Conservation (phyloP, 2,113 vertebrate genomes). For the Sturnira hondurensis region DNA sequence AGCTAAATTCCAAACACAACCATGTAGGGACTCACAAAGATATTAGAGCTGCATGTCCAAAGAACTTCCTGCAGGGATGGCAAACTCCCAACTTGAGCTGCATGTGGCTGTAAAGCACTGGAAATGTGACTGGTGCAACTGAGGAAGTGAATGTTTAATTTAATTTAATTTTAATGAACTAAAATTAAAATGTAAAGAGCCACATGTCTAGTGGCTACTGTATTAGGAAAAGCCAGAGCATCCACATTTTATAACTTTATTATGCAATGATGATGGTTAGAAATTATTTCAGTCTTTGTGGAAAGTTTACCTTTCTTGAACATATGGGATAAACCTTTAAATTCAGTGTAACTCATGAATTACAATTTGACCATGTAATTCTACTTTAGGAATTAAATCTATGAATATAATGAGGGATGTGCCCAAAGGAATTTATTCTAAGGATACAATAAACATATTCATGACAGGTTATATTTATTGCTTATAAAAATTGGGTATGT, state of each 20-base stretch:
- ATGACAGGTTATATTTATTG: not conserved
- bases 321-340: not conserved
- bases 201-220: not conserved
- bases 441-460: not conserved
- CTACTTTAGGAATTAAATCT: not conserved
- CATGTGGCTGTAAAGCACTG: not conserved
- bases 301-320: not conserved
- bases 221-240: not conserved
- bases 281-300: not conserved
- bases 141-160: not conserved
- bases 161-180: not conserved
- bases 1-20: not conserved
- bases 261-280: not conserved
- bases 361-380: not conserved
- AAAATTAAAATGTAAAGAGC: not conserved
- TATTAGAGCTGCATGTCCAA: not conserved
- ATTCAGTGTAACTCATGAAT: not conserved
- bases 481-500: not conserved
- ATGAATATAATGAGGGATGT: not conserved
- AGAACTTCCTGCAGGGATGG: not conserved
- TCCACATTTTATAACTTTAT: not conserved
- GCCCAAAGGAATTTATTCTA: not conserved
- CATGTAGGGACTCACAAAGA: not conserved
- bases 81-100: not conserved
- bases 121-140: not conserved